Base-by-base conservation (phyloP, 2,888 invertebrate species). In the Apotomis betuletana region DNA sequence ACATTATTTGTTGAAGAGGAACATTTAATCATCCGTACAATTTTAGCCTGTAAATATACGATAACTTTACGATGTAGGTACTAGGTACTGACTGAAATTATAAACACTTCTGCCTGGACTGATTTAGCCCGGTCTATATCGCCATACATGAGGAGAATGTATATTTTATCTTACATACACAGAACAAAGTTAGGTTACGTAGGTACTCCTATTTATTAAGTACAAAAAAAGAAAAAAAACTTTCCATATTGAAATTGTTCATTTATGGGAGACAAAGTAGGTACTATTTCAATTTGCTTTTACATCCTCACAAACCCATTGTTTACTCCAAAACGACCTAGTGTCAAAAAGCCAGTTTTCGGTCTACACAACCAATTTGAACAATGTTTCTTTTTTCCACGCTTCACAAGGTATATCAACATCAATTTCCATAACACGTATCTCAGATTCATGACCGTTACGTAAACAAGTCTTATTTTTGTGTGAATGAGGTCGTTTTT, bases 321-420 rank as follows among this genome's bases (percentile, higher is more conserved):
- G 58, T 67, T 58, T 41, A 51, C 55, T 10, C 10, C n/a, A 57
- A 62, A 64, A 65, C 57, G 46, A 55, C 55, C 36, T 57, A 57
- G 55, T 46, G n/a, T 57, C 36, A 65, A 57, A 27, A 65, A 65
- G 55, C n/a, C 55, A 57, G 44, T 65, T 65, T 57, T 57, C 44
- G 55, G 4, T 65, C 46, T 44, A 55, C 8, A 27, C 27, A 46
- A 55, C 44, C 46, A 55, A 27, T 55, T 44, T 49, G 13, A 58
- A 67, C 60, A 46, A 58, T 57, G 38, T 12, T 67, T 59, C 67
- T 58, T 58, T 51, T 51, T 58, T 61, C 15, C 9, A 36, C 27
- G 13, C 27, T 60, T 60, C 13, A 41, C 38, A 38, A 27, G 54
- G 65, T 55, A 41, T 64, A 44, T 27, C 0, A 54, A 3, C 44